phyloP scores from a whole-genome alignment of 2,113 vertebrate species.

The Poicephalus meyeri region DNA sequence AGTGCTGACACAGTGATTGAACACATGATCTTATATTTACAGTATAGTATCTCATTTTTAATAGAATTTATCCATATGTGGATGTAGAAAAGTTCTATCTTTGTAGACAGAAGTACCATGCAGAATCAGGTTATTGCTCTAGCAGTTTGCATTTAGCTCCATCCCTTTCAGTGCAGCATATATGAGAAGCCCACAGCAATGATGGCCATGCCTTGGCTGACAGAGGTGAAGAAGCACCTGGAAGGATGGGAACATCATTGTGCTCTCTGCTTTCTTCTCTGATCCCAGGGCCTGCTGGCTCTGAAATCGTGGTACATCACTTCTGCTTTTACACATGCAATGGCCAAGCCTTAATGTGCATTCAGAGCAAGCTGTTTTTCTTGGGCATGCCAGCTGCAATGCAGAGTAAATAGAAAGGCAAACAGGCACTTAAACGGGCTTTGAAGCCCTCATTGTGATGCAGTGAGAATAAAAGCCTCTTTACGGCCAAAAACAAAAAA shows the following conservation, averaged over 20 bases:
- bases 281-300: neutral
- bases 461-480: constrained; percentile 29
- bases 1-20: no score
- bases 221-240: neutral
- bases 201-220: neutral
- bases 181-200: neutral
- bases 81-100: neutral
- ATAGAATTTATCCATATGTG: no score
- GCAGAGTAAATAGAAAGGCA: constrained; percentile 40
- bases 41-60: no score
- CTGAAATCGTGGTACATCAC: neutral
- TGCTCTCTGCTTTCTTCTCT: neutral
- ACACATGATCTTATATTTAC: no score
- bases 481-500: constrained; percentile 6
- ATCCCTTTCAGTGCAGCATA: accelerated
- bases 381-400: constrained; percentile 45
- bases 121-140: neutral
- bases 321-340: neutral
- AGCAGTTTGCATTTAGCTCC: neutral
- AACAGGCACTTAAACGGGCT: constrained; percentile 29
- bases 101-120: neutral
- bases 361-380: constrained; percentile 35
- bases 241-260: neutral
- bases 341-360: constrained; percentile 2
- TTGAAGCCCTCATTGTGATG: neutral